These are phyloP conservation scores for Carposina sasakii DNA, from an alignment of 1,140 invertebrate species.

Conservation along the genomic window DNA sequence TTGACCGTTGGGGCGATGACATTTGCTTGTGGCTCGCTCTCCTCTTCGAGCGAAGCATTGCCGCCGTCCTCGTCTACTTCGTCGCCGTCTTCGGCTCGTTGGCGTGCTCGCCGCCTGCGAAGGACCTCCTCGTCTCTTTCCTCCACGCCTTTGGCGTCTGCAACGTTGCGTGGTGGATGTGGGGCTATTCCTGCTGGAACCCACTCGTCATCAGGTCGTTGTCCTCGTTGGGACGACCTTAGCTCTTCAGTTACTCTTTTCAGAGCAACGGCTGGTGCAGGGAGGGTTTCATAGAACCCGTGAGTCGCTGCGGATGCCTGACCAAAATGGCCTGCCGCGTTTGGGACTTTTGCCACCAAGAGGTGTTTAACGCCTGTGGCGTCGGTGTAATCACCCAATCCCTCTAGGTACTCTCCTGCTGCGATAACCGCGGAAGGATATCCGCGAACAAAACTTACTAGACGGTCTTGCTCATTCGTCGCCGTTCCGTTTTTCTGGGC, in stretches of 20 bases:
- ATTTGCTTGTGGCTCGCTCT: too few species aligned
- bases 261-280: slow-evolving; percentile 8
- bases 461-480: slow-evolving; percentile 6
- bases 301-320: background rate
- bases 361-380: slow-evolving; percentile 15
- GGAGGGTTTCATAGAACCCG: slow-evolving; percentile 12
- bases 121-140: too few species aligned
- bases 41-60: too few species aligned
- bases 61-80: too few species aligned
- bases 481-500: slow-evolving; percentile 14
- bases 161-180: too few species aligned
- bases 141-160: too few species aligned
- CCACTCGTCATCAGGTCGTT: too few species aligned
- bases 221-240: background rate
- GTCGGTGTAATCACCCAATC: slow-evolving; percentile 19
- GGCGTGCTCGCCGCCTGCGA: too few species aligned
- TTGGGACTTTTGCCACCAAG: background rate
- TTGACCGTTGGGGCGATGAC: too few species aligned
- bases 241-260: background rate
- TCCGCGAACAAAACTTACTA: slow-evolving; percentile 13
- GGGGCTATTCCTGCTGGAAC: too few species aligned
- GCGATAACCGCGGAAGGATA: slow-evolving; percentile 12
- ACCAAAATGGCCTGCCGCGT: slow-evolving; percentile 3
- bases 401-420: slow-evolving; percentile 18
- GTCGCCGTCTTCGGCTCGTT: too few species aligned